Evolutionary conservation across 2,113 vertebrate genomes (phyloP), one percentile per base, ranked within the genome.

Genomic region (Phaethon lepturus): DNA sequence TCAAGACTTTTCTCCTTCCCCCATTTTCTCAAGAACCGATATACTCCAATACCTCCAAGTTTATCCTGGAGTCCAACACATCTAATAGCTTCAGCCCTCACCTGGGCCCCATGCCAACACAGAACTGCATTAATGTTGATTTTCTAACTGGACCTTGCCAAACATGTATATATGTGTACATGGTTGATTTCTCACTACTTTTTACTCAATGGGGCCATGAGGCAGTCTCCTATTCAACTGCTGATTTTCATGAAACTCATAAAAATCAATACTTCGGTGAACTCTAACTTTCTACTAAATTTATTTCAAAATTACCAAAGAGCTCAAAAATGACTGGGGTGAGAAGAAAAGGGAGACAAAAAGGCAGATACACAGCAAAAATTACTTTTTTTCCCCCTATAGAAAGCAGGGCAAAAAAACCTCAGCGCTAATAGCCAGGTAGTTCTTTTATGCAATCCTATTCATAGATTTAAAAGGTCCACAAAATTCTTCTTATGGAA

Each of bases 41-140:
- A 3, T 42, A 35, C 13, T 75, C 67, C 47, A 62, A 7, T 13
- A 53, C 8, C 8, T 75, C 15, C 16, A 63, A 35, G 22, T 55
- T 78, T 79, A 29, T 76, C n/a, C 35, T 35, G 29, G 28, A 76
- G 24, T 59, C 16, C 44, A 83, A 16, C 7, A n/a, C 3, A 17
- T 33, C 12, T 49, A 22, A n/a, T 45, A 58, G 1, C 2, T 66
- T 86, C 45, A 49, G 2, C 26, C 18, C 6, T 71, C 13, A 35
- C n/a, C 44, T 14, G 15, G 8, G 7, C 20, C 1, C 1, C 31
- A 49, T 9, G 45, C 4, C 7, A 67, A 29, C 45, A 15, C 4
- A 71, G 12, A 63, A 60, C 13, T 38, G 1, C 8, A 53, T 58
- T 71, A 71, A 53, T 2, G 2, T 3, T 45, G 8, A 71, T 83